A percentile compares a stretch with the other conserved stretches of the same genome.
These are phyloP conservation scores for Chamaea fasciata DNA, from an alignment of 2,113 vertebrate species.

Conservation along the genomic window DNA sequence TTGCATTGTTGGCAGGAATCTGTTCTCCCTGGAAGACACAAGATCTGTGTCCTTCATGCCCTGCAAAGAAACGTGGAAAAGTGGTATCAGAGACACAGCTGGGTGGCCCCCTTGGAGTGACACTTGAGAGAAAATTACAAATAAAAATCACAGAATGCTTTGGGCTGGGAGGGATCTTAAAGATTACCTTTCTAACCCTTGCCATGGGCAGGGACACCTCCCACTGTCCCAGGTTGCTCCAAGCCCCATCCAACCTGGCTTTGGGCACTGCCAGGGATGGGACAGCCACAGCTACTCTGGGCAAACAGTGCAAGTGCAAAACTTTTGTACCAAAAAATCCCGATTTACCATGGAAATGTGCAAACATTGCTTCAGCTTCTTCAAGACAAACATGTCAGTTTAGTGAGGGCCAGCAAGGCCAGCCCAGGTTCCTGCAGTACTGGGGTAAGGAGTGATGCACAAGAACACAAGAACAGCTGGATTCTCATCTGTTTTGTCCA, in stretches of 20 bases:
- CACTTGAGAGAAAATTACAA: not conserved
- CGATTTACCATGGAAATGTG: not conserved
- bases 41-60: not conserved
- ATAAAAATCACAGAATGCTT: not conserved
- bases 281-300: not conserved
- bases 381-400: not conserved
- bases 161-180: not conserved
- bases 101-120: not conserved
- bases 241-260: rapidly evolving
- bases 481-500: not conserved
- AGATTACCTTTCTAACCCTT: not conserved
- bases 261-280: not conserved
- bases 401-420: not conserved
- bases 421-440: not conserved
- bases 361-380: not conserved
- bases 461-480: not conserved
- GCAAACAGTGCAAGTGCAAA: not conserved
- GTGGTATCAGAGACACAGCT: not conserved
- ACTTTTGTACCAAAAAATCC: not conserved
- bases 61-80: not conserved
- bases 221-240: not conserved
- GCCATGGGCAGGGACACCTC: not conserved
- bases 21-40: not conserved
- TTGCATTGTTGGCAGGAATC: not conserved
- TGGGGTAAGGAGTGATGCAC: rapidly evolving